These are phyloP conservation scores for Ctenopoma kingsleyae DNA, from an alignment of 2,797 vertebrate species.

Conservation along the genomic window DNA sequence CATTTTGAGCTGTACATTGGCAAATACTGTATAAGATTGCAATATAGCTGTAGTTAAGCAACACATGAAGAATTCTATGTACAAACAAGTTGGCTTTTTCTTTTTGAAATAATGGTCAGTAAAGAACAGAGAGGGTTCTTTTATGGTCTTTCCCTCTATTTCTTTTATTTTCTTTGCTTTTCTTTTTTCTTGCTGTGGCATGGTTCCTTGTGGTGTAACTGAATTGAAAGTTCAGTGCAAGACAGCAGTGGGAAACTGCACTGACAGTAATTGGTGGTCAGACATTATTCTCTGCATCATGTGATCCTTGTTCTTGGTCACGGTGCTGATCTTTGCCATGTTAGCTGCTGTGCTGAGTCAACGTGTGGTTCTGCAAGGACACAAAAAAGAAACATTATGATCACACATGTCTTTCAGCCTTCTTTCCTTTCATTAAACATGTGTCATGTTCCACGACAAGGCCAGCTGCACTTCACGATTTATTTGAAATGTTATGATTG, in stretches of 20 bases:
- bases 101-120: constrained; percentile 81
- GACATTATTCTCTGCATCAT: constrained; percentile 72
- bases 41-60: constrained; percentile 91
- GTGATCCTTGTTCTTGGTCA: constrained; percentile 85
- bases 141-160: constrained; percentile 84
- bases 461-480: background rate
- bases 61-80: constrained; percentile 98
- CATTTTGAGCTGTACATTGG: constrained; percentile 83
- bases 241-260: constrained; percentile 83
- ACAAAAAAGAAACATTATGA: constrained; percentile 62
- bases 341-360: constrained; percentile 99
- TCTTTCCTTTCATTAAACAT: constrained; percentile 19
- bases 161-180: constrained; percentile 84
- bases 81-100: constrained; percentile 92
- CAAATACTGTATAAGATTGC: constrained; percentile 88
- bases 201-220: constrained; percentile 92
- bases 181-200: constrained; percentile 84
- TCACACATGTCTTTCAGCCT: constrained; percentile 32
- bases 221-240: constrained; percentile 93
- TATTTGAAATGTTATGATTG: constrained; percentile 23
- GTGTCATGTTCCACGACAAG: background rate
- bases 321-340: constrained; percentile 82
- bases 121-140: constrained; percentile 88
- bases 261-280: constrained; percentile 72
- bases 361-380: constrained; percentile 93